A percentile compares a stretch with the other conserved stretches of the same genome.
phyloP scores from a whole-genome alignment of 2,888 invertebrate genomes.

The Drosophila maculinotata region DNA sequence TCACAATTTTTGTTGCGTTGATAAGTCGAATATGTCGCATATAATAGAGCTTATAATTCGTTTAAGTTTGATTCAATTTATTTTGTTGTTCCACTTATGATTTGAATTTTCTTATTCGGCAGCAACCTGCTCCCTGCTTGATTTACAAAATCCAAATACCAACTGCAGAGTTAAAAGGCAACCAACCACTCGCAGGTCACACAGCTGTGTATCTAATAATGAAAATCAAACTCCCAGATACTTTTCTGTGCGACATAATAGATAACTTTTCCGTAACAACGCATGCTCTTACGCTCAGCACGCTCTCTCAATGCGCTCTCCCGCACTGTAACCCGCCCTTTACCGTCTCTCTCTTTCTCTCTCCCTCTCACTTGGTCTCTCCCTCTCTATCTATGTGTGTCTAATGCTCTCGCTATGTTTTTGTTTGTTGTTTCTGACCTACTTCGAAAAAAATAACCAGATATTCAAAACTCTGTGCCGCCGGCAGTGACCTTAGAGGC shows the following conservation, averaged over 20 bases:
- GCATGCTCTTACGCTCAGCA: constrained; percentile 60
- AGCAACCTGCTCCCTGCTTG: constrained; percentile 66
- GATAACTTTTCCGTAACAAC: constrained; percentile 58
- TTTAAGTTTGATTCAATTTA: not conserved
- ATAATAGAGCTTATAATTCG: not conserved
- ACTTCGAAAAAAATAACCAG: constrained; percentile 45
- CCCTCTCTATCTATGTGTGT: constrained; percentile 10
- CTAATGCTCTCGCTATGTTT: constrained; percentile 47
- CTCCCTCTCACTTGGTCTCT: constrained; percentile 2
- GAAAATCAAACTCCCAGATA: constrained; percentile 66
- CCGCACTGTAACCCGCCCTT: not conserved
- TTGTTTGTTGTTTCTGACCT: constrained; percentile 66
- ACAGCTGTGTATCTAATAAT: constrained; percentile 77
- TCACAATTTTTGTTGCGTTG: not conserved
- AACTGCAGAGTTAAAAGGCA: constrained; percentile 23
- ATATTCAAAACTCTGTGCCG: constrained; percentile 32
- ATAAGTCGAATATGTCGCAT: not conserved
- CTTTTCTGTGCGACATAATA: constrained; percentile 48
- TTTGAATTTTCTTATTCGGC: constrained; percentile 47
- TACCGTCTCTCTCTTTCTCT: constrained; percentile 11
- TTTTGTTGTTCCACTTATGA: constrained; percentile 4
- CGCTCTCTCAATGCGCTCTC: constrained; percentile 11
- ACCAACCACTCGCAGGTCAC: constrained; percentile 45
- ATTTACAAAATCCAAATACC: constrained; percentile 46
- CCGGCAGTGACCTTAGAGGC: constrained; percentile 51